Base-by-base conservation (phyloP, 2,888 invertebrate species). In the Flexamia atlantica region DNA sequence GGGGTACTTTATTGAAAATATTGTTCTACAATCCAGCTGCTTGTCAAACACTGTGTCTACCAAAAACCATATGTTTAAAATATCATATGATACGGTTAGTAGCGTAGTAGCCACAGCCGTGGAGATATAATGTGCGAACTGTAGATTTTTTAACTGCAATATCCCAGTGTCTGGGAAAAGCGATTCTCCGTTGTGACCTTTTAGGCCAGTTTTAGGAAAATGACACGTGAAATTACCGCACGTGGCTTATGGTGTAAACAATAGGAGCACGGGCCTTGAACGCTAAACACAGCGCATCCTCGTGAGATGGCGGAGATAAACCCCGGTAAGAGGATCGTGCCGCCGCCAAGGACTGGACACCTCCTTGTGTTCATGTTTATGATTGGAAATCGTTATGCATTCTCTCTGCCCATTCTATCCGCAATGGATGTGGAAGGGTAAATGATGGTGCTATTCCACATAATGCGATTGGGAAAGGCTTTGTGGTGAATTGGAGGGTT, bases 251-350 rank as follows among this genome's bases (percentile, higher is more conserved):
- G 64, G 30, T 25, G 28, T 64, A 64, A 64, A 64, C 64, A 64
- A 64, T 64, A 30, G 64, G 12, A 9, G 25, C 7, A 14, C 3
- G 23, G 30, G 30, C 64, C 64, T 64, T 64, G 64, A 20, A 30
- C 64, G 64, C 57, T 57, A 57, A 57, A 57, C 57, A 57, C 57
- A 9, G 23, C 20, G 23, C 25, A 57, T 57, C 57, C 25, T 57
- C 57, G 57, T 57, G 57, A 50, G 50, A 50, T 50, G 50, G 50
- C n/a, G 20, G 57, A 57, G 57, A 57, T 20, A 57, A 57, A n/a
- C n/a, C n/a, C n/a, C n/a, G n/a, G 57, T 20, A 25, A 57, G 57
- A 23, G 57, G 57, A 25, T 57, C 57, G 57, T 20, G 57, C 12
- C 46, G 12, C 46, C 5, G 46, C 46, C 46, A 46, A 57, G 57